phyloP scores from a whole-genome alignment of 2,113 vertebrate genomes.

The Turdus rufiventris region DNA sequence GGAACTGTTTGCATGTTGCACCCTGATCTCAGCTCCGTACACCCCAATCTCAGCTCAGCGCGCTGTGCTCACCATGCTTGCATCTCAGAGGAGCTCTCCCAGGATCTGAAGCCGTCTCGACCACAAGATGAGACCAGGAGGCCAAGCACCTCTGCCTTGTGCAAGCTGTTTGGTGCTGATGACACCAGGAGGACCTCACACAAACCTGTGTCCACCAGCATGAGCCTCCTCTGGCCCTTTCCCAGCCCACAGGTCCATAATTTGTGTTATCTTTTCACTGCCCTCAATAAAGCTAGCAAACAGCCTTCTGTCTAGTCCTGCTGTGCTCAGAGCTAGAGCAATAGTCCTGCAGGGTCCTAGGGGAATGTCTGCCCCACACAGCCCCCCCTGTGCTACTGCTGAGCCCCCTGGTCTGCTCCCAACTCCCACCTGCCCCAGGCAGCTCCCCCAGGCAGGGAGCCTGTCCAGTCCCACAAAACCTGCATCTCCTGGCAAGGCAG shows the following conservation, averaged over 20 bases:
- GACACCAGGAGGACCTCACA: neutral
- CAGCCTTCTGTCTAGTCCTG: neutral
- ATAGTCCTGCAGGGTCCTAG: rapidly evolving
- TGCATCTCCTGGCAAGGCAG: neutral
- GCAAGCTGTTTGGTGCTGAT: neutral
- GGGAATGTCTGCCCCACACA: rapidly evolving
- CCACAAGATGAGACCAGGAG: neutral
- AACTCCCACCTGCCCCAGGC: neutral
- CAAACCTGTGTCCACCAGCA: neutral
- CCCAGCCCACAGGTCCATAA: rapidly evolving
- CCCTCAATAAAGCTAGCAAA: neutral
- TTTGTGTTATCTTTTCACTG: neutral
- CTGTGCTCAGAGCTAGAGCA: neutral
- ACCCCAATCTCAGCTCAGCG: neutral
- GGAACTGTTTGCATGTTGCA: rapidly evolving
- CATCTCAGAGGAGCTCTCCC: neutral
- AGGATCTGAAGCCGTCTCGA: neutral
- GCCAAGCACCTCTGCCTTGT: neutral
- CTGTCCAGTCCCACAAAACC: neutral
- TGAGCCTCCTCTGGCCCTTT: neutral
- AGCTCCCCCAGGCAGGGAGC: neutral
- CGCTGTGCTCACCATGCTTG: neutral
- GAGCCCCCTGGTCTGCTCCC: neutral
- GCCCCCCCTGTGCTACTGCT: neutral
- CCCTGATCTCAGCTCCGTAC: rapidly evolving